phyloP scores from a whole-genome alignment of 92 coral and sea anemone species.

The Parazoanthus swiftii region DNA sequence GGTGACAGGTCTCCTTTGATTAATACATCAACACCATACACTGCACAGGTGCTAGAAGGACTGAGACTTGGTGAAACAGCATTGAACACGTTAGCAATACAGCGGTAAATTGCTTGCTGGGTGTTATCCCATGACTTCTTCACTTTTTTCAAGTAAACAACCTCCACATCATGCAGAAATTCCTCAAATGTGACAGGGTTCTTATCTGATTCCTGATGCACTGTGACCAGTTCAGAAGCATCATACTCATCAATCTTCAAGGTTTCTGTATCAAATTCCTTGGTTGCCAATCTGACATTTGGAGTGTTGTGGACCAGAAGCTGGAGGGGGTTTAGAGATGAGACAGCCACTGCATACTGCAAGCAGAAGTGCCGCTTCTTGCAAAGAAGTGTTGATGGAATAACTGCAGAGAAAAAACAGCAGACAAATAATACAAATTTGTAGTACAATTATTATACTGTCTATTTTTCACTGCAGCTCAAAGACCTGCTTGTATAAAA shows the following conservation, averaged over 20 bases:
- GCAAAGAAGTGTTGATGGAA: conserved; percentile 55
- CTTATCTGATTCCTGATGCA: conserved; percentile 22
- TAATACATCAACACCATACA: conserved; percentile 80
- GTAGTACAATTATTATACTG: not conserved
- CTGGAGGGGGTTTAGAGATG: conserved; percentile 58
- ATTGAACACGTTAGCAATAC: conserved; percentile 62
- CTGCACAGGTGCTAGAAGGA: conserved; percentile 49
- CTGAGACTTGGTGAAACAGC: conserved; percentile 62
- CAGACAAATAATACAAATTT: not conserved
- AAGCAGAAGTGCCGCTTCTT: conserved; percentile 71
- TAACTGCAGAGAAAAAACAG: conserved; percentile 44
- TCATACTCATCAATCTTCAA: conserved; percentile 67
- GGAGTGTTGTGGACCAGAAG: conserved; percentile 78
- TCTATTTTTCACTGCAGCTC: no score
- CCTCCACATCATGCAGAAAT: conserved; percentile 51
- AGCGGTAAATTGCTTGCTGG: conserved; percentile 47
- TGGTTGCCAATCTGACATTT: conserved; percentile 59
- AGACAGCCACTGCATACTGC: conserved; percentile 72
- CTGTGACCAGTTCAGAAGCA: conserved; percentile 49
- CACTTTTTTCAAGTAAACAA: conserved; percentile 47
- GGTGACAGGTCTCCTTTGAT: conserved; percentile 62
- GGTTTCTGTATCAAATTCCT: conserved; percentile 39
- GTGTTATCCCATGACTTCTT: conserved; percentile 61
- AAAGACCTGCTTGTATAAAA: no score
- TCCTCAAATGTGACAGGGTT: conserved; percentile 62